Base-by-base conservation (phyloP, 2,888 invertebrate species). In the Latheticus oryzae region DNA sequence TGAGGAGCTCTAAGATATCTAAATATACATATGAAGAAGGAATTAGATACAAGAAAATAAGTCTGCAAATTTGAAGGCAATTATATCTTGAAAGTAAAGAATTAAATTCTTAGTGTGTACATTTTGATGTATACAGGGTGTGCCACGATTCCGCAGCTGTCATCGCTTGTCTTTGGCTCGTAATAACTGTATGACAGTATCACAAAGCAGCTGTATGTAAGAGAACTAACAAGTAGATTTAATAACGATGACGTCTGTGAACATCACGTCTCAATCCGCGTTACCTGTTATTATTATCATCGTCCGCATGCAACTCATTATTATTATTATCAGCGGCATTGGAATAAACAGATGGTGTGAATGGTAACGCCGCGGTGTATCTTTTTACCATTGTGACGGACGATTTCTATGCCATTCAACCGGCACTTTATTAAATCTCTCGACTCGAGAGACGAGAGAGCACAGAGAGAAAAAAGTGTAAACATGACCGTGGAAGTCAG, bases 391-490 rank as follows among this genome's bases (percentile, higher is more conserved):
- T 54, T 52, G 45, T 54, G 43, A 38, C 45, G 37, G 33, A 16
- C 53, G 35, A 54, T 54, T 54, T 43, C 53, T 54, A 37, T 54
- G 53, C 45, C 45, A 54, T 54, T 54, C 53, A 54, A 28, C 53
- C 35, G 19, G 30, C 43, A 43, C 53, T 54, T 54, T 54, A 54
- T 54, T 54, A 54, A 54, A 54, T 54, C 53, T 42, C 35, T 45
- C 35, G 37, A 45, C 24, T 37, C 51, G 38, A 51, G n/a, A n/a
- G 38, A 37, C 38, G 47, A 47, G 32, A 47, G 51, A 11, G 28
- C 38, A 51, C 51, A 21, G 40, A 43, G 28, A 54, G 35, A 54
- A 54, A 54, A 54, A 54, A 43, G 45, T 40, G 45, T 45, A 45
- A 54, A 43, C 37, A 54, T 37, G 45, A 54, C 35, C 53, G 45